Percentiles rank a stretch among this genome's conserved stretches.
phyloP scores from a whole-genome alignment of 2,113 vertebrate genomes.

The Dipodomys stephensi region DNA sequence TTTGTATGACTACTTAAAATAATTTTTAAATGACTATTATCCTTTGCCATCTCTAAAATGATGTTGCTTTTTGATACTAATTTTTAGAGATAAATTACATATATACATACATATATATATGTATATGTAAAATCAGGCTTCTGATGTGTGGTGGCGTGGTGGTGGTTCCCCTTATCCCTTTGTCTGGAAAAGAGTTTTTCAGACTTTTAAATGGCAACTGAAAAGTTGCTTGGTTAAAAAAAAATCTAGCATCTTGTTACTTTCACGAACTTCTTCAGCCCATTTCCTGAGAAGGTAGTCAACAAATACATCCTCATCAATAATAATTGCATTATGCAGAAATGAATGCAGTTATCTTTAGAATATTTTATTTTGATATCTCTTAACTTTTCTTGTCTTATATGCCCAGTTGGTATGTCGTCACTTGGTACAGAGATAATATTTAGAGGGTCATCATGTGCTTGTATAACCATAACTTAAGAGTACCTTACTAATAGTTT shows the following conservation, averaged over 20 bases:
- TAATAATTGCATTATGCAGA: too few relatives aligned
- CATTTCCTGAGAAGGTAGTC: too few relatives aligned
- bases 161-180: neutral
- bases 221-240: too few relatives aligned
- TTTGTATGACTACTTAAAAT: too few relatives aligned
- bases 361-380: neutral
- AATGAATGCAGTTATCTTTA: neutral
- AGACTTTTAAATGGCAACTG: neutral
- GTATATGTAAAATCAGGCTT: neutral
- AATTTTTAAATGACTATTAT: neutral
- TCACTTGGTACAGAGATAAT: neutral
- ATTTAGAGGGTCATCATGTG: neutral
- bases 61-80: neutral
- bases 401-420: neutral
- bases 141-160: neutral
- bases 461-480: neutral
- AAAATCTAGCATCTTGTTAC: too few relatives aligned
- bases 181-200: neutral
- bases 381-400: neutral
- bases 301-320: too few relatives aligned
- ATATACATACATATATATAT: neutral
- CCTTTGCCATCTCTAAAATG: neutral
- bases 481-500: neutral
- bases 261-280: too few relatives aligned
- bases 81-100: slow-evolving; percentile 28